Evolutionary conservation across 1,140 invertebrate genomes (phyloP).

Genomic region (Lethocerus indicus): DNA sequence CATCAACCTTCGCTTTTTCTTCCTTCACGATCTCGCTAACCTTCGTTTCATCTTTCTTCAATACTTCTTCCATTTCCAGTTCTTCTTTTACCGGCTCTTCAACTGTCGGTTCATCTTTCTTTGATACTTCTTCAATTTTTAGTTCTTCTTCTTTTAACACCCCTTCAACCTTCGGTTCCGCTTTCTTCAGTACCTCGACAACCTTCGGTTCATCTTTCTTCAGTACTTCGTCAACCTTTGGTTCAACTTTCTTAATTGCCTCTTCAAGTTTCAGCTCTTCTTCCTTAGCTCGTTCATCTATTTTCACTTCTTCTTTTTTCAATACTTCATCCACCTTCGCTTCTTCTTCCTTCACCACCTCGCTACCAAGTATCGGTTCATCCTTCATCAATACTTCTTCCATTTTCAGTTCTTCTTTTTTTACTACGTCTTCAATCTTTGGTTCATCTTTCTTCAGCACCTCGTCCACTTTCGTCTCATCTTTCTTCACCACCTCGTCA

Average conservation of each 20-base stretch:
- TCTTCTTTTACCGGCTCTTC: too few species aligned
- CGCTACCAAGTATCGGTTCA: too few species aligned
- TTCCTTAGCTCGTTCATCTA: neutral
- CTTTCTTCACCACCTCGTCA: too few species aligned
- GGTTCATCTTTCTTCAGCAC: too few species aligned
- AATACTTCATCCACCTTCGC: neutral
- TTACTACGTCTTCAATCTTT: too few species aligned
- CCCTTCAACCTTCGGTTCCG: neutral
- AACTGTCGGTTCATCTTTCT: too few species aligned
- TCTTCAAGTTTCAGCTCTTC: neutral
- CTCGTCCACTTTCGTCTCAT: too few species aligned
- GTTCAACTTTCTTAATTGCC: neutral
- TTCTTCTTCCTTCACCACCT: too few species aligned
- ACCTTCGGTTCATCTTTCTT: neutral
- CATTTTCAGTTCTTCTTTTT: too few species aligned
- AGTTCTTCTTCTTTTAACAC: neutral
- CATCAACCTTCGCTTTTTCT: neutral
- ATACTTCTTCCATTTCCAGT: too few species aligned
- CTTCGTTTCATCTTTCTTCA: neutral
- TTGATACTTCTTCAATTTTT: too few species aligned
- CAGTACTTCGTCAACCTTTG: constrained; percentile 3
- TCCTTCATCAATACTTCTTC: too few species aligned
- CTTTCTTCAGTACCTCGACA: neutral
- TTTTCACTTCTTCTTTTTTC: neutral
- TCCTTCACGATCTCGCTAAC: neutral